Evolutionary conservation across 2,113 vertebrate genomes (phyloP).

Genomic region (Psophia crepitans): DNA sequence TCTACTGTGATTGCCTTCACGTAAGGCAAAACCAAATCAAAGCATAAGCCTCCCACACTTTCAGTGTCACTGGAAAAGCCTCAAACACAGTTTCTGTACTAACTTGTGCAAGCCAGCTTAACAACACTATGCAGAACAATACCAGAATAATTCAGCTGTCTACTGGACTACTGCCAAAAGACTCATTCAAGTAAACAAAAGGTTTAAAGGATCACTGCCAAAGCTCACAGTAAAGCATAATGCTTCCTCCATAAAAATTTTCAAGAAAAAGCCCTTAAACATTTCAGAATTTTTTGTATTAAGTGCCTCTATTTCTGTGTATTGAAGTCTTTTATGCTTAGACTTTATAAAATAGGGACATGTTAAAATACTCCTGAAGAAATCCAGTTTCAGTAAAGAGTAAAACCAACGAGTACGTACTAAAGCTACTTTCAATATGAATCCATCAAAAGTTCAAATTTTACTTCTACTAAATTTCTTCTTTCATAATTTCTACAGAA

Average conservation of each 20-base stretch:
- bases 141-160: not conserved
- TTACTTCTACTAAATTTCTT: not conserved
- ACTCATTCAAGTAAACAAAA: conserved; percentile 12
- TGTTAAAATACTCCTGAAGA: not conserved
- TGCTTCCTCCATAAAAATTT: not conserved
- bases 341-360: not conserved
- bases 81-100: not conserved
- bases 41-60: not conserved
- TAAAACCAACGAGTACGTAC: not conserved
- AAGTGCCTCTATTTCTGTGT: not conserved
- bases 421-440: not conserved
- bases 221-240: not conserved
- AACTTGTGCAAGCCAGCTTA: not conserved
- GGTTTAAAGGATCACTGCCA: conserved; percentile 34
- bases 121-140: not conserved
- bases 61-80: not conserved
- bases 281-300: not conserved
- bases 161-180: not conserved
- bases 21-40: not conserved
- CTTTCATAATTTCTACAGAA: not conserved
- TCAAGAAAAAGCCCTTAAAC: not conserved
- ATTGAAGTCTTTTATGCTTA: not conserved
- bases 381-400: not conserved
- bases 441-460: not conserved
- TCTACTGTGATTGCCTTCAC: not conserved